A percentile compares a stretch with the other conserved stretches of the same genome.
Conservation (phyloP, 1,140 invertebrate genomes). For the Vollenhovia emeryi region DNA sequence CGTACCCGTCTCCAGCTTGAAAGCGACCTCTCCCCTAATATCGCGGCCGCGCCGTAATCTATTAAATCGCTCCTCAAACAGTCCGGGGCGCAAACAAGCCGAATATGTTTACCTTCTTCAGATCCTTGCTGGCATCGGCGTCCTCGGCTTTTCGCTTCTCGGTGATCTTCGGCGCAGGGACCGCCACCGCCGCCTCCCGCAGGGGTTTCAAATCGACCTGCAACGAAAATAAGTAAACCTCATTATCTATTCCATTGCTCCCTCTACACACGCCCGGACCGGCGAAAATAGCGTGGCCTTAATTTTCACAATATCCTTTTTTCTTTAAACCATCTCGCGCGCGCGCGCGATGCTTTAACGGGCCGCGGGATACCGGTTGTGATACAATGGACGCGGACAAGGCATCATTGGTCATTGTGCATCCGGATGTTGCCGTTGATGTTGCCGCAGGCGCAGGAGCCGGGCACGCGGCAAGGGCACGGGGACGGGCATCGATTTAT, state of each 20-base stretch:
- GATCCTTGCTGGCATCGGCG: conserved; percentile 84
- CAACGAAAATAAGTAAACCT: conserved; percentile 65
- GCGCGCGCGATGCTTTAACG: background rate
- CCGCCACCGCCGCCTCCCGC: conserved; percentile 80
- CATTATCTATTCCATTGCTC: background rate
- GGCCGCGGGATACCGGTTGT: background rate
- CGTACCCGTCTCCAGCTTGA: background rate
- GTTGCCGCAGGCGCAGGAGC: background rate
- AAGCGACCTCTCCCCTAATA: background rate
- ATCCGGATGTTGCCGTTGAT: conserved; percentile 23
- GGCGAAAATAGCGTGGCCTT: background rate
- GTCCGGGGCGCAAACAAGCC: conserved; percentile 27
- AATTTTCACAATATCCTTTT: conserved; percentile 41
- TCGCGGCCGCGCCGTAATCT: background rate
- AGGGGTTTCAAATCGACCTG: conserved; percentile 84
- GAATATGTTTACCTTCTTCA: conserved; percentile 83
- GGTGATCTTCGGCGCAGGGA: conserved; percentile 81
- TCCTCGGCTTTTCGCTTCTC: conserved; percentile 85
- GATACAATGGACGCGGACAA: conserved; percentile 45
- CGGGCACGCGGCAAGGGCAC: conserved; percentile 1
- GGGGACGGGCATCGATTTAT: conserved; percentile 62
- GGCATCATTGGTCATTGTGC: conserved; percentile 46
- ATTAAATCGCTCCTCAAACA: conserved; percentile 30
- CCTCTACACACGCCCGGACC: too few relatives aligned
- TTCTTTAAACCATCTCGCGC: background rate